Evolutionary conservation across 2,888 invertebrate species (phyloP).

Genomic region (Caenorhabditis sinica): DNA sequence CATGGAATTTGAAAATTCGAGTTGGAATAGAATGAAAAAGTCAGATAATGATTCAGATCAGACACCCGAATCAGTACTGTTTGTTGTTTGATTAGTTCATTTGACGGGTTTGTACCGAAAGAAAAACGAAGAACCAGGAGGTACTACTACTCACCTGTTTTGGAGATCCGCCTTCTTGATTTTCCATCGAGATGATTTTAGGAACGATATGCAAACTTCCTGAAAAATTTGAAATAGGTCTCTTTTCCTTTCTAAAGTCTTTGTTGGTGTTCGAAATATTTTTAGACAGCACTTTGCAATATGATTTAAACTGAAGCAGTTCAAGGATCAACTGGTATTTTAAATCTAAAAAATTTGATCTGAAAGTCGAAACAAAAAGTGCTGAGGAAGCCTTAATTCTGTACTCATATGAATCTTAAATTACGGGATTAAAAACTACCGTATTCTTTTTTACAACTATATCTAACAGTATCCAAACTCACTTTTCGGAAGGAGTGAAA

Average conservation of each 20-base stretch:
- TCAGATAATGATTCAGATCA: neutral
- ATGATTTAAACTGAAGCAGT: neutral
- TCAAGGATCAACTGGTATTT: conserved; percentile 3
- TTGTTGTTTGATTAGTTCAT: conserved; percentile 18
- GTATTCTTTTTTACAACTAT: neutral
- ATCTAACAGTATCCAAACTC: neutral
- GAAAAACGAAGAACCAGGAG: conserved; percentile 7
- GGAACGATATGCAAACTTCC: conserved; percentile 69
- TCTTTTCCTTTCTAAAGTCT: neutral
- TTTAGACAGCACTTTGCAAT: neutral
- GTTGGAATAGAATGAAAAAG: neutral
- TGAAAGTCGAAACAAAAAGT: neutral
- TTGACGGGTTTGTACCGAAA: conserved; percentile 26
- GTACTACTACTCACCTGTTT: conserved; percentile 51
- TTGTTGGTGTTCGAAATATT: too few species aligned
- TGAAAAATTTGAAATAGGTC: conserved; percentile 7
- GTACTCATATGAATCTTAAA: neutral
- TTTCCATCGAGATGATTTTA: conserved; percentile 71
- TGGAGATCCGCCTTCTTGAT: conserved; percentile 68
- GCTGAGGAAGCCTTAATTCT: conserved; percentile 10
- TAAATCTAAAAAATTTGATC: too few species aligned
- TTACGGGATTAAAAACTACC: neutral
- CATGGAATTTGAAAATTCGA: neutral
- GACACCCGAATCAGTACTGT: conserved; percentile 18
- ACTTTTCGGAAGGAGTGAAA: conserved; percentile 6